These are phyloP conservation scores for Electrophaes corylata DNA, from an alignment of 2,888 invertebrate species.

Conservation along the genomic window DNA sequence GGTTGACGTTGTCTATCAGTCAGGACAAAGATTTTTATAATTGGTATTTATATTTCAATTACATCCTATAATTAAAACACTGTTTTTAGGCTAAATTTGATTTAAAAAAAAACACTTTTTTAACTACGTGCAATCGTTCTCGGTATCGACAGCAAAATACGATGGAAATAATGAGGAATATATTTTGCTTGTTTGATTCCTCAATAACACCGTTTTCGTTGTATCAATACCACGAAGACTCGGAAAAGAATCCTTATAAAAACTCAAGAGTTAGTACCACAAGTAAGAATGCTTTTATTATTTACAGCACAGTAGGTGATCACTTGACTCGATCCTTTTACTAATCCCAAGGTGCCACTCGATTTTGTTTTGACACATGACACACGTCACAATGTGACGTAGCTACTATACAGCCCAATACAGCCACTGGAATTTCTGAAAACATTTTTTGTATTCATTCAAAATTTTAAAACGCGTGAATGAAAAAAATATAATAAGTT, in stretches of 20 bases:
- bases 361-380: constrained; percentile 81
- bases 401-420: constrained; percentile 23
- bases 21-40: too few relatives aligned
- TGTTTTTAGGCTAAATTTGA: too few relatives aligned
- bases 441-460: constrained; percentile 41
- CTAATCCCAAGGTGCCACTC: constrained; percentile 77
- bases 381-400: constrained; percentile 55
- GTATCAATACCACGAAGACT: constrained; percentile 21
- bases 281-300: constrained; percentile 38
- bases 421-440: constrained; percentile 49
- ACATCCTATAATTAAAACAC: too few relatives aligned
- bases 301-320: constrained; percentile 59
- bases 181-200: neutral
- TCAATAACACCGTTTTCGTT: neutral
- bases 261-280: constrained; percentile 35
- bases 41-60: too few relatives aligned
- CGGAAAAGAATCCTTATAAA: constrained; percentile 38
- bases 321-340: constrained; percentile 43
- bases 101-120: too few relatives aligned
- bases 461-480: constrained; percentile 51
- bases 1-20: too few relatives aligned
- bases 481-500: constrained; percentile 58
- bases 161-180: neutral
- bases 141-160: neutral
- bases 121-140: neutral